Conservation (phyloP, 2,888 invertebrate genomes). For the Eutolmus rufibarbis region DNA sequence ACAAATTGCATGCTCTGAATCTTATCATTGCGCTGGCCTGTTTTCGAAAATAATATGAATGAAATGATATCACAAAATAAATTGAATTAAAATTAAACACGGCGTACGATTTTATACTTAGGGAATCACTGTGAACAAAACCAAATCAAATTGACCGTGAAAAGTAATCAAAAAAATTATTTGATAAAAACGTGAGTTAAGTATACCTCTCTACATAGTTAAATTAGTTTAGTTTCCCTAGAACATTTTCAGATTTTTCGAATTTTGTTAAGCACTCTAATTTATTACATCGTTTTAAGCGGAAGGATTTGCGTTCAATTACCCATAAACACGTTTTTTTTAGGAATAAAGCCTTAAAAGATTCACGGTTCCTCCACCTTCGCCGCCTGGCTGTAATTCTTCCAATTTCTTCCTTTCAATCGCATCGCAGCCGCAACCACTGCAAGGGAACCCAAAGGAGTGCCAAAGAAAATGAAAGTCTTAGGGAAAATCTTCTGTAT, state of each 20-base stretch:
- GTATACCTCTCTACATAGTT: too few species aligned
- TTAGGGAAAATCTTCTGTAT: conserved; percentile 1
- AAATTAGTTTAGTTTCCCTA: background rate
- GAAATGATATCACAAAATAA: background rate
- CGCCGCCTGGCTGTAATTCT: background rate
- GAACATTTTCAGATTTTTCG: background rate
- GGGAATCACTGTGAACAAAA: background rate
- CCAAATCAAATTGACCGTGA: background rate
- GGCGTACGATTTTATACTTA: background rate
- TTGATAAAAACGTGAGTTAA: too few species aligned
- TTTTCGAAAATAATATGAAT: background rate
- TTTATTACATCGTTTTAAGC: background rate
- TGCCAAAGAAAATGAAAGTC: conserved; percentile 27
- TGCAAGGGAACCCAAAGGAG: background rate
- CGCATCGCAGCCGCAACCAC: background rate
- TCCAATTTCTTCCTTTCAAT: conserved; percentile 27
- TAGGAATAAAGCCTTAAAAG: background rate
- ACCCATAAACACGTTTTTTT: background rate
- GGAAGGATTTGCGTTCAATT: background rate
- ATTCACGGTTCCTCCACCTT: background rate
- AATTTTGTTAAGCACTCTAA: background rate
- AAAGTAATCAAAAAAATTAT: background rate
- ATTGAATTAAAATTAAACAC: background rate
- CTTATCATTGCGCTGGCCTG: background rate
- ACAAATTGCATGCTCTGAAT: too few species aligned